Evolutionary conservation across 2,888 invertebrate genomes (phyloP), one percentile per base, ranked within the genome.

Genomic region (Temnothorax unifasciatus): DNA sequence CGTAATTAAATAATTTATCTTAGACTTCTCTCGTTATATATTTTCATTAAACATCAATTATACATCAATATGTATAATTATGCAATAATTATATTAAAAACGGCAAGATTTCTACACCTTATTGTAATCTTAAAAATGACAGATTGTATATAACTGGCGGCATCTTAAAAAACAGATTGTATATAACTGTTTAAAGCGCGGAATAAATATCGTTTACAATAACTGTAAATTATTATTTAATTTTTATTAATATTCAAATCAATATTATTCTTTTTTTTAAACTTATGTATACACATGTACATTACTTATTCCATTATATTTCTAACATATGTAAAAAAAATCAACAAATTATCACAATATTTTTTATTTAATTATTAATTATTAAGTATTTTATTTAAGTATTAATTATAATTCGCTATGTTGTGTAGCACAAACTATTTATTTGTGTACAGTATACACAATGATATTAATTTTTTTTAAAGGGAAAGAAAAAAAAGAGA

Each of bases 1-100:
- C 8, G 63, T 59, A 75, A 76, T 83, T 87, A 85, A 83, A 87
- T 81, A 82, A 87, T 87, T 76, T 50, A 81, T 76, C 79, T 85
- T 66, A 44, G 34, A 0, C 21, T 66, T 75, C 15, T 18, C n/a
- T 11, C 2, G 9, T 3, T 34, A 18, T 34, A 6, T 34, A 34
- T 52, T 34, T 61, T 54, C 41, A 8, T 41, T 29, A 29, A 3
- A 29, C 29, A 54, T 41, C 29, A 61, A 15, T 11, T 29, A 29
- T 29, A 29, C 29, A 54, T 41, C 29, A 61, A 15, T 11, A 15
- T 59, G 29, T 21, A 57, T 59, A 63, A 61, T 75, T 47, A 1
- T 34, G 29, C 3, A n/a, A 18, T 75, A 25, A 75, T 75, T 75
- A 47, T 61, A 34, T 8, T 57, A 25, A 57, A 15, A 15, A 21